These are phyloP conservation scores for Tychaedon coryphoeus DNA, from an alignment of 2,113 vertebrate genomes.

Conservation along the genomic window DNA sequence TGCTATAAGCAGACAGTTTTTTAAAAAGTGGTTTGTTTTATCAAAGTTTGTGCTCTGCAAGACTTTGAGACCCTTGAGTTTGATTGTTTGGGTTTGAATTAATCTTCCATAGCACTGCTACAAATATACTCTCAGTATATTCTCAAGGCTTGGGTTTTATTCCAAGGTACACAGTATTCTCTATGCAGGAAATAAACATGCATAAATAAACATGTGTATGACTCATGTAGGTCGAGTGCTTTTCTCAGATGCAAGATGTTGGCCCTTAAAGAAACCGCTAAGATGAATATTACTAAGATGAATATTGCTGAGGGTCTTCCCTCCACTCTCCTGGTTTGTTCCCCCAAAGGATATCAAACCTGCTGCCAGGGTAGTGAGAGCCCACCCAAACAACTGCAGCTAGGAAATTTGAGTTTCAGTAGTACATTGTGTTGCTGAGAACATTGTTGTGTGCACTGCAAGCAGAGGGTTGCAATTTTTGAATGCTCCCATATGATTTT, in stretches of 20 bases:
- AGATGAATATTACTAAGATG: neutral
- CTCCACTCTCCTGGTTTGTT: neutral
- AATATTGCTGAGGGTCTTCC: neutral
- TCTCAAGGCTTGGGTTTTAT: slow-evolving; percentile 33
- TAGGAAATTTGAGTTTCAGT: neutral
- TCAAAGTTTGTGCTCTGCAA: neutral
- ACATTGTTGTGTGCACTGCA: neutral
- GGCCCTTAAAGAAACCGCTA: slow-evolving; percentile 10
- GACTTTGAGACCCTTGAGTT: neutral
- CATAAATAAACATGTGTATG: slow-evolving; percentile 45
- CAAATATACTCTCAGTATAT: neutral
- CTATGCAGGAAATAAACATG: slow-evolving; percentile 53
- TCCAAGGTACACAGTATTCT: slow-evolving; percentile 56
- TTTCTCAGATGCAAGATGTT: neutral
- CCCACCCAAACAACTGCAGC: neutral
- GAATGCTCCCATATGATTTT: neutral
- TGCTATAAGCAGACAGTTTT: neutral
- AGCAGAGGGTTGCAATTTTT: neutral
- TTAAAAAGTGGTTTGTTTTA: neutral
- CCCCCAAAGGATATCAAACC: neutral
- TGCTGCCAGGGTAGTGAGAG: neutral
- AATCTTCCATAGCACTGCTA: neutral
- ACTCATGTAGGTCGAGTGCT: slow-evolving; percentile 34
- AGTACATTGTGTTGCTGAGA: neutral
- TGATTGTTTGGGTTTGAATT: slow-evolving; percentile 4